Percentiles rank a stretch among this genome's conserved stretches.
Evolutionary conservation across 2,888 invertebrate species (phyloP).

Genomic region (Ramazzottius varieornatus): DNA sequence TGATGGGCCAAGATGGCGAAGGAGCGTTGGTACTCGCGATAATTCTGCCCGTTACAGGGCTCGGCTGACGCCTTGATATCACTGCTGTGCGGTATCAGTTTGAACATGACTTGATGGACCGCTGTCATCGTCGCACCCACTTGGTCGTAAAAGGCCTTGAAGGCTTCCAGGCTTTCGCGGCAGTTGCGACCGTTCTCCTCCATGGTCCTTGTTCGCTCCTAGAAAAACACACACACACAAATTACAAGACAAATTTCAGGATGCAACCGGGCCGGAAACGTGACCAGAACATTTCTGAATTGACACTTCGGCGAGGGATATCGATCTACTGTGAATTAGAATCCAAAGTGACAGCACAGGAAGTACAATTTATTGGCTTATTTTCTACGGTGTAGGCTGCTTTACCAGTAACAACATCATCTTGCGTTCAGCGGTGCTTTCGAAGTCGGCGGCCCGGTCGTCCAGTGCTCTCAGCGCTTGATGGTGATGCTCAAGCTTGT

Average conservation of each 20-base stretch:
- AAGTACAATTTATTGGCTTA: no score
- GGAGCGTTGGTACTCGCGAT: not conserved
- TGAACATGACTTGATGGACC: not conserved
- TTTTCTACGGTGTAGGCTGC: no score
- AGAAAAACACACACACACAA: no score
- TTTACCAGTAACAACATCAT: not conserved
- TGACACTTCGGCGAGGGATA: no score
- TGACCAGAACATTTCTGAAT: no score
- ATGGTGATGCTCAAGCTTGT: not conserved
- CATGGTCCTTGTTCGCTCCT: not conserved
- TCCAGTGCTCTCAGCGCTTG: not conserved
- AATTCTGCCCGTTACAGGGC: not conserved
- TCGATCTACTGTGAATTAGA: no score
- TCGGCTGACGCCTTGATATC: not conserved
- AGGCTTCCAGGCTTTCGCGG: not conserved
- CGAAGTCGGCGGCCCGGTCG: not conserved
- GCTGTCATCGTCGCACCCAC: not conserved
- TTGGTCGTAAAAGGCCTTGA: not conserved
- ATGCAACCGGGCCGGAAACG: no score
- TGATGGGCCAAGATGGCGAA: not conserved
- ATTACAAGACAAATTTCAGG: no score
- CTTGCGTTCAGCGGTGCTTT: not conserved
- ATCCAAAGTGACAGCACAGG: no score
- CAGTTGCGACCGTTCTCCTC: not conserved
- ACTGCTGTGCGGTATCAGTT: not conserved